Percentiles rank a stretch among this genome's conserved stretches.
Evolutionary conservation across 1,140 invertebrate species (phyloP).

Genomic region (Popillia japonica): DNA sequence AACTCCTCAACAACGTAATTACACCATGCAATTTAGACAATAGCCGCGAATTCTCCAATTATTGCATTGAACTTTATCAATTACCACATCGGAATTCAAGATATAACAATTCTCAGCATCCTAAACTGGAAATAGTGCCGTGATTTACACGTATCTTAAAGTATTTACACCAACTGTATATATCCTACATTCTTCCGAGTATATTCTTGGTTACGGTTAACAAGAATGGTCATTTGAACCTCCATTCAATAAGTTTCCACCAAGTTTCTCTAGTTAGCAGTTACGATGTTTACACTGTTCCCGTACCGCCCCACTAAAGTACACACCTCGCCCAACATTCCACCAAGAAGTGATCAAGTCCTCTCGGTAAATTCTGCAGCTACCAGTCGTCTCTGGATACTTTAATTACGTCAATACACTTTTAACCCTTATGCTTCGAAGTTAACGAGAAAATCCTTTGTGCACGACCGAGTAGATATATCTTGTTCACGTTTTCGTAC

Average conservation of each 20-base stretch:
- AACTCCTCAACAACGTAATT: background rate
- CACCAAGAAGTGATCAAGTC: slow-evolving; percentile 28
- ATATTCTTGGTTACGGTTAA: slow-evolving; percentile 47
- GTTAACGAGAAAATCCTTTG: slow-evolving; percentile 11
- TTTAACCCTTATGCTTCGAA: slow-evolving; percentile 12
- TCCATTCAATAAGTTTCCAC: slow-evolving; percentile 52
- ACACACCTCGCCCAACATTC: background rate
- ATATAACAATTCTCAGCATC: slow-evolving; percentile 7
- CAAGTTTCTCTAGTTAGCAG: slow-evolving; percentile 52
- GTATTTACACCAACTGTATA: background rate
- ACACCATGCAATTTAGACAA: background rate
- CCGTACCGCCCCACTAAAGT: background rate
- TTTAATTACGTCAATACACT: slow-evolving; percentile 27
- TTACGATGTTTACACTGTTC: slow-evolving; percentile 47
- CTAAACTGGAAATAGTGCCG: background rate
- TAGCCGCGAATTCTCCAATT: background rate
- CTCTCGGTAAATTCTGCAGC: slow-evolving; percentile 23
- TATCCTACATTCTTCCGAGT: background rate
- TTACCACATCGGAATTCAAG: background rate
- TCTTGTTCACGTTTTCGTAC: too few relatives aligned
- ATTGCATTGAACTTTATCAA: slow-evolving; percentile 17
- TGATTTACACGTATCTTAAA: background rate
- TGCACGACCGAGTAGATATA: too few relatives aligned
- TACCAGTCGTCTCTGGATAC: slow-evolving; percentile 2
- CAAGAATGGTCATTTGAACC: slow-evolving; percentile 49